Conservation (phyloP, 92 coral and sea anemone genomes). For the Paramuricea clavata region DNA sequence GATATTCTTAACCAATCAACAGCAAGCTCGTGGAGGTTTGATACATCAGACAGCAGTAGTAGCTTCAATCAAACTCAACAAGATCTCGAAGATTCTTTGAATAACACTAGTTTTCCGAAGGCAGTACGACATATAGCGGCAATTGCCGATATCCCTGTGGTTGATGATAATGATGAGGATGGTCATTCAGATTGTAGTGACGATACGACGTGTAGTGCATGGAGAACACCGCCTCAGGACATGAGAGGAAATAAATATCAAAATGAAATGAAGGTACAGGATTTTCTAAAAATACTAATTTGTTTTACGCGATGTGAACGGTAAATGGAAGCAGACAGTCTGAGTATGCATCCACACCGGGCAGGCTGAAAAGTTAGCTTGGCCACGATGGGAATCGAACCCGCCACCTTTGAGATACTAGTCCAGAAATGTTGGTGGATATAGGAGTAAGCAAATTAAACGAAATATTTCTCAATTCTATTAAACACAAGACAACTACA, state of each 20-base stretch:
- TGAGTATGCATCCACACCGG: no score
- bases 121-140: conserved; percentile 45
- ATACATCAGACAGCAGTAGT: conserved; percentile 82
- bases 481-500: no score
- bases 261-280: conserved; percentile 90
- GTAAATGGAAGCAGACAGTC: no score
- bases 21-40: conserved; percentile 95
- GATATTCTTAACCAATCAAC: conserved; percentile 86
- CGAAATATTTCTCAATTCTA: no score
- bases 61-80: conserved; percentile 55
- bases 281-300: not conserved
- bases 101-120: conserved; percentile 60
- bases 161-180: conserved; percentile 71
- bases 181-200: conserved; percentile 86
- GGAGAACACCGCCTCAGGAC: conserved; percentile 89
- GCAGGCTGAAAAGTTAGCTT: no score
- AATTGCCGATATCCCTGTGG: conserved; percentile 47
- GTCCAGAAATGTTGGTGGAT: not conserved
- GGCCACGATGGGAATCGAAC: no score
- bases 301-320: not conserved
- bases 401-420: no score
- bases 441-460: no score
- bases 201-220: conserved; percentile 87
- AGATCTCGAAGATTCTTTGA: conserved; percentile 73
- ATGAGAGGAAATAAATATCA: conserved; percentile 80